Percentiles rank a stretch among this genome's conserved stretches.
These are phyloP conservation scores for Spheniscus humboldti DNA, from an alignment of 2,797 vertebrate species.

Conservation along the genomic window DNA sequence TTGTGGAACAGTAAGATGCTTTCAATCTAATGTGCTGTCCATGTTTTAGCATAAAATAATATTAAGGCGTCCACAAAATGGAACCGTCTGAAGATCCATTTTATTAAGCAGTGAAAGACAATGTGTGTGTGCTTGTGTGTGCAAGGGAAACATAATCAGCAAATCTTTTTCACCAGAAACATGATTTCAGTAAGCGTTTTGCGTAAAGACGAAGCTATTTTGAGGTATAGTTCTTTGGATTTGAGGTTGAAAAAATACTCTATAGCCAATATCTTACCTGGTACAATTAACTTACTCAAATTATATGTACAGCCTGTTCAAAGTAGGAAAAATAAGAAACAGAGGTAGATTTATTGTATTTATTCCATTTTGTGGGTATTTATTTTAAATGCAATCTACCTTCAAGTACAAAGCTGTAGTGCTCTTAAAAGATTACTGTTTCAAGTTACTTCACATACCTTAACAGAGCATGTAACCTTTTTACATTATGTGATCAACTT, in stretches of 20 bases:
- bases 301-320: not conserved
- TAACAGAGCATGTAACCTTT: conserved; percentile 79
- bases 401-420: conserved; percentile 36
- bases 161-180: not conserved
- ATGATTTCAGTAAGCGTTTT: not conserved
- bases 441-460: conserved; percentile 82
- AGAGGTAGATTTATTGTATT: conserved; percentile 1
- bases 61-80: conserved; percentile 64
- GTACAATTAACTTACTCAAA: conserved; percentile 22
- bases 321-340: conserved; percentile 26
- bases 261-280: not conserved
- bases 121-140: conserved; percentile 7
- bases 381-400: conserved; percentile 37
- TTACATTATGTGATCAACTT: conserved; percentile 82
- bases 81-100: conserved; percentile 48
- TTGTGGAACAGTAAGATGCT: conserved; percentile 44
- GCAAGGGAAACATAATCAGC: not conserved
- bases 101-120: conserved; percentile 52
- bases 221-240: not conserved
- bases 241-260: not conserved
- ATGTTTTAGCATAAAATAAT: conserved; percentile 66
- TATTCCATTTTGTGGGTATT: conserved; percentile 29
- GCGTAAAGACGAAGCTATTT: fast-evolving
- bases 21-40: conserved; percentile 48
- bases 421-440: conserved; percentile 56